Percentiles rank a stretch among this genome's conserved stretches.
phyloP scores from a whole-genome alignment of 2,113 vertebrate genomes.

The Phyllopteryx taeniolatus region DNA sequence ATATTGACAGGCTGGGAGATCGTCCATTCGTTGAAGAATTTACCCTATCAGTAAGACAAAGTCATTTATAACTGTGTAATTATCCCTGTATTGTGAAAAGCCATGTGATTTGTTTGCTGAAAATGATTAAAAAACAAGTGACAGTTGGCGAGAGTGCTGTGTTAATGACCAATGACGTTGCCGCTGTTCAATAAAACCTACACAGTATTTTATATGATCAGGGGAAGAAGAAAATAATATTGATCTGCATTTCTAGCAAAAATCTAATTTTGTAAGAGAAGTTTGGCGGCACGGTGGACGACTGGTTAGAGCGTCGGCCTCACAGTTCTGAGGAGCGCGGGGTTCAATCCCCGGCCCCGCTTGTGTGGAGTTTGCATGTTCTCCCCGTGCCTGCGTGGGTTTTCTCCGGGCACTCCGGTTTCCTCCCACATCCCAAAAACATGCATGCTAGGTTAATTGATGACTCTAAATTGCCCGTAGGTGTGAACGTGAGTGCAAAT shows the following conservation, averaged over 20 bases:
- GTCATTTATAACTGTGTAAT: conserved; percentile 56
- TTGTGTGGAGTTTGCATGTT: no score
- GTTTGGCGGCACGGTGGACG: background rate
- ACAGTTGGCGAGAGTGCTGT: background rate
- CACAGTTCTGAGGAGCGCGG: no score
- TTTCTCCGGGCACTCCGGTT: no score
- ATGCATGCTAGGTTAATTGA: no score
- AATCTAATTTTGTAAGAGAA: background rate
- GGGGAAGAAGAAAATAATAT: background rate
- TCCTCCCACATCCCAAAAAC: no score
- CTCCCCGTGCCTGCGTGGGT: no score
- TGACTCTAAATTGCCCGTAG: no score
- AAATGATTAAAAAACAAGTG: conserved; percentile 28
- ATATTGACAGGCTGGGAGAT: conserved; percentile 29
- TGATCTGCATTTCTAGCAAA: background rate
- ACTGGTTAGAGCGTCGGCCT: no score
- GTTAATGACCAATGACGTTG: conserved; percentile 34
- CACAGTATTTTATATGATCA: background rate
- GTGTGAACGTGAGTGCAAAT: no score
- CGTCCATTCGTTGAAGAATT: conserved; percentile 24
- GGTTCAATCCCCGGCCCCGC: no score
- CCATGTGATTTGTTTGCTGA: conserved; percentile 7
- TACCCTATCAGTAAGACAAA: conserved; percentile 44
- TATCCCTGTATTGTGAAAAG: conserved; percentile 24
- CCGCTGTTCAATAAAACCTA: no score